Evolutionary conservation across 2,797 vertebrate species (phyloP).

Genomic region (Euthynnus affinis): DNA sequence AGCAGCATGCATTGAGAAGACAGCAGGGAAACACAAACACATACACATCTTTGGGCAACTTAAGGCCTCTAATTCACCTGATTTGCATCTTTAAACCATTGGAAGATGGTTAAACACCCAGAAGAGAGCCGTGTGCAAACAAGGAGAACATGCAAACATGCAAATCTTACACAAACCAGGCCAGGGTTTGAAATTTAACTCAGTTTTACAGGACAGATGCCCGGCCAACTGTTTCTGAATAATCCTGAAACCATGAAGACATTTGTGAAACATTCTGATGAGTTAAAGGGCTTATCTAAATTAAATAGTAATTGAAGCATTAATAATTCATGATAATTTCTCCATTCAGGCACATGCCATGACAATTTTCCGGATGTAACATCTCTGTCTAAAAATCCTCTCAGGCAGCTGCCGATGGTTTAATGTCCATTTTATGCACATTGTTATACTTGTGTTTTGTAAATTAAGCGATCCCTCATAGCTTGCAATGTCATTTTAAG

Average conservation of each 20-base stretch:
- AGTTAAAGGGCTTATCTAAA: constrained; percentile 51
- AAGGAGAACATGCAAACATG: not conserved
- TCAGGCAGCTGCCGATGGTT: constrained; percentile 17
- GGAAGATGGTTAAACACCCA: constrained; percentile 4
- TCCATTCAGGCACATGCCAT: constrained; percentile 35
- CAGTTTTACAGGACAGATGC: not conserved
- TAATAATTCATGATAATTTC: constrained; percentile 61
- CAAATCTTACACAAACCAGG: not conserved
- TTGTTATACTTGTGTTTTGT: constrained; percentile 35
- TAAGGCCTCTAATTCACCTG: not conserved
- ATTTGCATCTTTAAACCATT: constrained; percentile 34
- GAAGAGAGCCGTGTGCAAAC: not conserved
- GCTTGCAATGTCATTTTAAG: constrained; percentile 17
- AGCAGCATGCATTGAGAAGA: constrained; percentile 5
- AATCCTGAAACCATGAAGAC: constrained; percentile 33
- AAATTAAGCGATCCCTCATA: constrained; percentile 48
- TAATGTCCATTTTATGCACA: constrained; percentile 28
- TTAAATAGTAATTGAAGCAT: constrained; percentile 51
- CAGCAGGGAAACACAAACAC: not conserved
- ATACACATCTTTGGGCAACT: not conserved
- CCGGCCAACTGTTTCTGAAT: constrained; percentile 2
- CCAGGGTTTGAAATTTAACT: not conserved
- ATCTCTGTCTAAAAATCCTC: constrained; percentile 35
- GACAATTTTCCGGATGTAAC: constrained; percentile 41
- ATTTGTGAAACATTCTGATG: constrained; percentile 30